A percentile compares a stretch with the other conserved stretches of the same genome.
phyloP scores from a whole-genome alignment of 2,888 invertebrate genomes.

The Micoletzkya japonica region DNA sequence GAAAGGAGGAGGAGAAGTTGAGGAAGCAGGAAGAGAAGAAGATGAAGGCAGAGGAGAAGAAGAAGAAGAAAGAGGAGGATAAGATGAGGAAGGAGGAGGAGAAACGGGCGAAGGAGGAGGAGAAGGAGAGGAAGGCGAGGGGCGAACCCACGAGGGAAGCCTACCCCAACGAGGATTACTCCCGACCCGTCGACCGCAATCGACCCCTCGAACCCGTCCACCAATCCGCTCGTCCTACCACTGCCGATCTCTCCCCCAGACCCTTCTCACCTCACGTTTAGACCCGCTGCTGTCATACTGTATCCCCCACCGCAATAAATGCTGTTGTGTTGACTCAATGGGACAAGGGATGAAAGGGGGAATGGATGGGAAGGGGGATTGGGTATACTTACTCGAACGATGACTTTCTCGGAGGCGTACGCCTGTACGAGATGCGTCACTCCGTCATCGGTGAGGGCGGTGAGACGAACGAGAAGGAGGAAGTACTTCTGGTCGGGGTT shows the following conservation, averaged over 20 bases:
- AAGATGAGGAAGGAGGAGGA: neutral
- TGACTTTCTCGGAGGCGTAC: constrained; percentile 91
- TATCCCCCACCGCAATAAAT: no score
- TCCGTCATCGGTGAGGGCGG: constrained; percentile 70
- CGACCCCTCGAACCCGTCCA: neutral
- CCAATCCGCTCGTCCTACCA: no score
- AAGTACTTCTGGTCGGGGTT: constrained; percentile 88
- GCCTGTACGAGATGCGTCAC: constrained; percentile 68
- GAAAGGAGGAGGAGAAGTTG: neutral
- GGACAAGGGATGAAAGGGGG: no score
- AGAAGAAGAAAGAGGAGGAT: neutral
- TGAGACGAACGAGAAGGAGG: constrained; percentile 68
- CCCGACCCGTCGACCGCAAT: neutral
- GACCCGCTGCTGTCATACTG: no score
- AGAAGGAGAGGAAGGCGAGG: constrained; percentile 13
- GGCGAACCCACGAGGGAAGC: neutral
- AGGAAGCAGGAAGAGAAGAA: neutral
- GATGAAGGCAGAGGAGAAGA: constrained; percentile 2
- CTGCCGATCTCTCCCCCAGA: no score
- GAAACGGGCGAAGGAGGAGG: neutral
- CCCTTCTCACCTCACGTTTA: no score
- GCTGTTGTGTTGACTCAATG: neutral
- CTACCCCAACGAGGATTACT: neutral
- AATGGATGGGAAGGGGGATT: neutral
- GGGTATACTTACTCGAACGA: constrained; percentile 79